These are phyloP conservation scores for Pachyuromys duprasi DNA, from an alignment of 2,797 vertebrate species.

Conservation along the genomic window DNA sequence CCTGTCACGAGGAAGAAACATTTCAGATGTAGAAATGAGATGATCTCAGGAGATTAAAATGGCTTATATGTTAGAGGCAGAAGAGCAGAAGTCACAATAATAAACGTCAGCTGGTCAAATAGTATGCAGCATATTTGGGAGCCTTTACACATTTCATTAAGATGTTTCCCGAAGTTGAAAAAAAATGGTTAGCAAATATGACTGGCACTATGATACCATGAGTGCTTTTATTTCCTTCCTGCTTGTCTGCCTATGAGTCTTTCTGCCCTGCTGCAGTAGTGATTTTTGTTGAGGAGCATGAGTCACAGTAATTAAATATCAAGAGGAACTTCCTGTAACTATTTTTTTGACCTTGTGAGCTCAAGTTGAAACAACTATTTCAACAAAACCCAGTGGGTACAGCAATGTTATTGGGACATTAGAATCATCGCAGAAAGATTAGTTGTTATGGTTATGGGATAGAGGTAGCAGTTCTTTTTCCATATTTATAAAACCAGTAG, in stretches of 20 bases:
- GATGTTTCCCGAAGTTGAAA: conserved; percentile 24
- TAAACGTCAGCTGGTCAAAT: not conserved
- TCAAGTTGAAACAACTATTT: not conserved
- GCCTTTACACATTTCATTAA: not conserved
- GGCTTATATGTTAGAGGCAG: not conserved
- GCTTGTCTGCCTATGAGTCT: not conserved
- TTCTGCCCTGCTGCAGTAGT: not conserved
- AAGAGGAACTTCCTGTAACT: not conserved
- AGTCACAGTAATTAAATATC: not conserved
- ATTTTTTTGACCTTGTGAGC: conserved; percentile 7
- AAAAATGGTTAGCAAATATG: not conserved
- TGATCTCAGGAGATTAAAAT: conserved; percentile 18
- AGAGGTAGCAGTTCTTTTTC: not conserved
- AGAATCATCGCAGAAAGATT: conserved; percentile 36
- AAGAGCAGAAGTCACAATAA: not conserved
- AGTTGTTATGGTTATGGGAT: not conserved
- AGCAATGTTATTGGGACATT: not conserved
- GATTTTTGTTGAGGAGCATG: not conserved
- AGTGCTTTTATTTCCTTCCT: not conserved
- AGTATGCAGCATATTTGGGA: not conserved
- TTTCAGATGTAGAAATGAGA: conserved; percentile 8
- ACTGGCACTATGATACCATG: not conserved
- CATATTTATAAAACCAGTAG: not conserved
- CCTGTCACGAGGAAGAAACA: conserved; percentile 20
- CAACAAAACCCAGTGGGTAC: not conserved